Conservation (phyloP, 1,140 invertebrate species). For the Oryctes rhinoceros region DNA sequence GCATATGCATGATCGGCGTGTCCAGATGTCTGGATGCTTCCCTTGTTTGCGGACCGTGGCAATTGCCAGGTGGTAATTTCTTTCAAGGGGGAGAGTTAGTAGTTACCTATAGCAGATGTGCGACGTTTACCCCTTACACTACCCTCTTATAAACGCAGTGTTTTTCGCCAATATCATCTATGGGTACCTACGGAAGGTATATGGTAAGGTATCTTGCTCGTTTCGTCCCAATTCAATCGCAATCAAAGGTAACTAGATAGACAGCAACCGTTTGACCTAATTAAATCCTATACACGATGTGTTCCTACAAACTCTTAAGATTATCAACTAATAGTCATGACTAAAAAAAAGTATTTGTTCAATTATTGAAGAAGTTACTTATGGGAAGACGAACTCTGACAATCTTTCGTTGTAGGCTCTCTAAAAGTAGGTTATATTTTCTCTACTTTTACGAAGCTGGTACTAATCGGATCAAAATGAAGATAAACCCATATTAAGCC, state of each 20-base stretch:
- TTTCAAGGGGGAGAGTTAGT: conserved; percentile 55
- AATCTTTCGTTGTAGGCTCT: too few relatives aligned
- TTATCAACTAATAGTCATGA: too few relatives aligned
- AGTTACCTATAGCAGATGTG: conserved; percentile 53
- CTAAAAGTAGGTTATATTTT: too few relatives aligned
- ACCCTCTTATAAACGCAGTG: conserved; percentile 43
- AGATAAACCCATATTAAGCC: too few relatives aligned
- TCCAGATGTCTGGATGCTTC: conserved; percentile 48
- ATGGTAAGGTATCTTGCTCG: not conserved
- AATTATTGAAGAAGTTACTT: too few relatives aligned
- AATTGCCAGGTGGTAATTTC: conserved; percentile 58
- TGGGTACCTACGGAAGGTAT: not conserved
- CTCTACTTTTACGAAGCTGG: too few relatives aligned
- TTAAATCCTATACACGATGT: not conserved
- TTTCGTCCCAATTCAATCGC: not conserved
- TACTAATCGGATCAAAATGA: too few relatives aligned
- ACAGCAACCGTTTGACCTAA: conserved; percentile 1
- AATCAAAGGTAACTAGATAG: conserved; percentile 3
- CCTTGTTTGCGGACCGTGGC: conserved; percentile 59
- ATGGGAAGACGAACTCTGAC: too few relatives aligned
- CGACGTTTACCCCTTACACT: conserved; percentile 49
- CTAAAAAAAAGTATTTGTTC: too few relatives aligned
- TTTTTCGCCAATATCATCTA: conserved; percentile 42
- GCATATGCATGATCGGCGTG: conserved; percentile 39
- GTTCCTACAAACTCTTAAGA: not conserved